These are phyloP conservation scores for Meloe dianella DNA, from an alignment of 2,888 invertebrate genomes.

Conservation along the genomic window DNA sequence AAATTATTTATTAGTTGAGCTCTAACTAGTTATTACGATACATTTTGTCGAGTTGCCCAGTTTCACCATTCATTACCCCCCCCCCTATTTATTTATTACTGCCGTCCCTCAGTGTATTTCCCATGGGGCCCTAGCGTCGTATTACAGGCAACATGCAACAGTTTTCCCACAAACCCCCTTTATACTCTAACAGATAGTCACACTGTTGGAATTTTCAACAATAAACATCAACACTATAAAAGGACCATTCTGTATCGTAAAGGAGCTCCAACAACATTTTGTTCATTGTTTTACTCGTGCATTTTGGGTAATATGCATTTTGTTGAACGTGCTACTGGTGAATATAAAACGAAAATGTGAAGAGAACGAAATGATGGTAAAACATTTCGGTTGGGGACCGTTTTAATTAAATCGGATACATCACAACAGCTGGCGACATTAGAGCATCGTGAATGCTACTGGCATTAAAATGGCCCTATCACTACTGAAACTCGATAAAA, in stretches of 20 bases:
- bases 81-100: constrained; percentile 8
- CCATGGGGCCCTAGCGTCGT: not conserved
- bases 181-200: not conserved
- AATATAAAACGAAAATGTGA: not conserved
- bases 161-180: constrained; percentile 7
- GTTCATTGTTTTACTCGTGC: not conserved
- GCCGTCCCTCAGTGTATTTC: not conserved
- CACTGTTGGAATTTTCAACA: constrained; percentile 5
- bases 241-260: not conserved
- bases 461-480: constrained; percentile 38
- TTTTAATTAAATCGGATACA: constrained; percentile 54
- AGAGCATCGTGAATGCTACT: constrained; percentile 26
- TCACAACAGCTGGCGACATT: constrained; percentile 49
- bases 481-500: constrained; percentile 44
- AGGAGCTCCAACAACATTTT: not conserved
- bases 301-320: not conserved
- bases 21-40: too few species aligned
- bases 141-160: constrained; percentile 1
- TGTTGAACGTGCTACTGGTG: not conserved
- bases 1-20: not conserved
- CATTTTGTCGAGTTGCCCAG: constrained; percentile 1
- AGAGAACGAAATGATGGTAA: not conserved
- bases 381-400: constrained; percentile 34
- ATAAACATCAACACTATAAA: too few species aligned
- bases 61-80: not conserved